Evolutionary conservation across 2,113 vertebrate genomes (phyloP), one percentile per base, ranked within the genome.

Genomic region (Vulpes vulpes): DNA sequence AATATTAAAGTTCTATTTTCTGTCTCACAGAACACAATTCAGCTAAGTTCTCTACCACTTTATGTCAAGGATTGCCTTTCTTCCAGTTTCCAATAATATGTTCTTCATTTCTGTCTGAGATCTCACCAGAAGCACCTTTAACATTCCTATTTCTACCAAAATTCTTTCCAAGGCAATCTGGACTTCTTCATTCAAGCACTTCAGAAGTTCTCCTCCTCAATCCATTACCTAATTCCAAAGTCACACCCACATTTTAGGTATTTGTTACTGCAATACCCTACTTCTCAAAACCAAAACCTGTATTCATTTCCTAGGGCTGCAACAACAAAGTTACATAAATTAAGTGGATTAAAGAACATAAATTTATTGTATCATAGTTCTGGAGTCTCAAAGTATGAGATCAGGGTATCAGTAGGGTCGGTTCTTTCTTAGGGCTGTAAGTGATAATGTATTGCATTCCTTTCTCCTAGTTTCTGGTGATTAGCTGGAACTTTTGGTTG

Each of bases 71-170:
- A 57, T n/a, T 16, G 14, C 8, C 51, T 35, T 38, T 57, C n/a
- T n/a, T 57, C 65, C 15, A 23, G 23, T 25, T 27, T 87, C 43
- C 43, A 64, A 11, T 64, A 90, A 76, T 55, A 49, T 35, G 43
- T n/a, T 53, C 35, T 59, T 90, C 43, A 79, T 76, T 90, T 90
- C 53, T 87, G 32, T 55, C 35, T 90, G 59, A 78, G 43, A 90
- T 76, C 14, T 79, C 30, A 53, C 38, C 73, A 53, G 60, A 79
- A 79, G 7, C 35, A 67, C n/a, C 27, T 27, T 67, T 59, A 67
- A 78, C 38, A 76, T 79, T 57, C 60, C 20, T 79, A 79, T 94
- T 79, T 67, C 92, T 79, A 79, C 83, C 73, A 94, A 9, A 32
- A 79, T 23, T 69, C 60, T 87, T 87, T 94, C 43, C 35, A 67